These are phyloP conservation scores for Genyomyrus donnyi DNA, from an alignment of 2,113 vertebrate genomes.

Conservation along the genomic window DNA sequence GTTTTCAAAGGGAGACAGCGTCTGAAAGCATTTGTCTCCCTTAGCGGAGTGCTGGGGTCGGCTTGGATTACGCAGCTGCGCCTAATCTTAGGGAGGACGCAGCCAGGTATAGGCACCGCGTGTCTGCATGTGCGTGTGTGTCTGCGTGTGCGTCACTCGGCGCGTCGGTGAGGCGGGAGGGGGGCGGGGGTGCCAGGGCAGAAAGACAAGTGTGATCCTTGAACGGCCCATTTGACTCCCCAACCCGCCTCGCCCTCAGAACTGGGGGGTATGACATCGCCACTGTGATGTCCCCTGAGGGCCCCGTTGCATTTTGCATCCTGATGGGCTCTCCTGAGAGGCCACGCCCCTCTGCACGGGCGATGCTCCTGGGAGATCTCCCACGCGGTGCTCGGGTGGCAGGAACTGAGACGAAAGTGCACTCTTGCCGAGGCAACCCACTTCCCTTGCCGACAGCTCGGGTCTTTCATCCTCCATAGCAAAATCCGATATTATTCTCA, in stretches of 20 bases:
- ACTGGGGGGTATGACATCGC: conserved; percentile 65
- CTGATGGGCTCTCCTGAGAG: conserved; percentile 79
- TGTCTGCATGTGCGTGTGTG: conserved; percentile 19
- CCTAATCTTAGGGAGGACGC: conserved; percentile 19
- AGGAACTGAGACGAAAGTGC: not conserved
- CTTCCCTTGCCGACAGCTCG: not conserved
- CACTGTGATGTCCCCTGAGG: conserved; percentile 73
- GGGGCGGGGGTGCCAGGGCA: conserved; percentile 30
- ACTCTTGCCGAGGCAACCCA: not conserved
- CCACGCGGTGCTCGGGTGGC: not conserved
- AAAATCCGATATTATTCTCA: conserved; percentile 68
- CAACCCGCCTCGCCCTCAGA: conserved; percentile 54
- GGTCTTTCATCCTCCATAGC: conserved; percentile 33
- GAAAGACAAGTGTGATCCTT: conserved; percentile 60
- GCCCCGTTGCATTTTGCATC: conserved; percentile 46
- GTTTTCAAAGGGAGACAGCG: conserved; percentile 14
- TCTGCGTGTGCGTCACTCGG: conserved; percentile 31
- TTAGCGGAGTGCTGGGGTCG: not conserved
- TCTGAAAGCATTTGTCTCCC: conserved; percentile 9
- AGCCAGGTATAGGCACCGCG: conserved; percentile 13
- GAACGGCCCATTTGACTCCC: conserved; percentile 63
- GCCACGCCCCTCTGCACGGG: conserved; percentile 47
- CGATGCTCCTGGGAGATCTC: conserved; percentile 61
- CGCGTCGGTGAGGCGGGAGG: not conserved
- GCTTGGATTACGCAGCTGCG: conserved; percentile 1